phyloP scores from a whole-genome alignment of 2,797 vertebrate genomes.

The Poecile montanus region DNA sequence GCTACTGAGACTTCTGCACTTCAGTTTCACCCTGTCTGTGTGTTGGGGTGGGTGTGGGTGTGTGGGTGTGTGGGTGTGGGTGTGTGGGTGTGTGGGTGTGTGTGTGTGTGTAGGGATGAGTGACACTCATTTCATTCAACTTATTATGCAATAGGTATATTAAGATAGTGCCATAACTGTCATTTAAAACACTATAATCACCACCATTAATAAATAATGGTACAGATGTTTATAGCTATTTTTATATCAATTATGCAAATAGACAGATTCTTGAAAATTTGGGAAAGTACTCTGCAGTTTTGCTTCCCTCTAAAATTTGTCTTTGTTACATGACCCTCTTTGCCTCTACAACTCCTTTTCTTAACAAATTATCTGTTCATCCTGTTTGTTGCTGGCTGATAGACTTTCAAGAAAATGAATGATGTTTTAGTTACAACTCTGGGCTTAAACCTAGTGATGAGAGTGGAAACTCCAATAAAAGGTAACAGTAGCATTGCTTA shows the following conservation, averaged over 20 bases:
- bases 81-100: neutral
- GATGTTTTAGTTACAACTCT: neutral
- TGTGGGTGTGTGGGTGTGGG: neutral
- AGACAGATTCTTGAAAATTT: neutral
- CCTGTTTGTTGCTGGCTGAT: neutral
- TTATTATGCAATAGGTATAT: neutral
- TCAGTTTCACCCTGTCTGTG: neutral
- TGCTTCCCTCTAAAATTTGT: neutral
- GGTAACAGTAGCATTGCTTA: neutral
- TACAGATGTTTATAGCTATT: neutral
- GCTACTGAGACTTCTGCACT: slow-evolving; percentile 24
- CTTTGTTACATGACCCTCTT: neutral
- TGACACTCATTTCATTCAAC: neutral
- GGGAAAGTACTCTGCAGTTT: neutral
- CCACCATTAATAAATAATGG: neutral
- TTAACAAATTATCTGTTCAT: neutral
- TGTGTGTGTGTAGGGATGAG: neutral
- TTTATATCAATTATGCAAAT: slow-evolving; percentile 10
- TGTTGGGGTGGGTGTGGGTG: neutral
- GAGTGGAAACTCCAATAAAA: neutral
- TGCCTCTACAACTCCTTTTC: neutral
- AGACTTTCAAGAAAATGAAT: neutral
- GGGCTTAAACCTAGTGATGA: neutral
- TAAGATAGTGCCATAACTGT: neutral
- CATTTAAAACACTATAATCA: neutral